Evolutionary conservation across 2,797 vertebrate species (phyloP).

Genomic region (Pipistrellus nathusii): DNA sequence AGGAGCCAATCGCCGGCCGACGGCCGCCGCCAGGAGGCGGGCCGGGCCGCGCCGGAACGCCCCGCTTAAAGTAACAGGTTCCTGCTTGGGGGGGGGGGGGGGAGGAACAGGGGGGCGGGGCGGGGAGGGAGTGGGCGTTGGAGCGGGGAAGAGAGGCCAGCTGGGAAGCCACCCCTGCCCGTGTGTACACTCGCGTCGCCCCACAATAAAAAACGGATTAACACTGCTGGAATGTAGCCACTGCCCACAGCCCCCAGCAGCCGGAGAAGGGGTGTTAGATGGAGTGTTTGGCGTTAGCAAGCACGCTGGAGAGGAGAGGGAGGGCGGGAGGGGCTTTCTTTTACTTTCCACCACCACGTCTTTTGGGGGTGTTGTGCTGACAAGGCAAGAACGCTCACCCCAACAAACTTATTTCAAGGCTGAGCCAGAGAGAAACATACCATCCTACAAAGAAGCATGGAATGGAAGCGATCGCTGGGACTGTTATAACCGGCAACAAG

Average conservation of each 20-base stretch:
- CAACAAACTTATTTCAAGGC: slow-evolving; percentile 77
- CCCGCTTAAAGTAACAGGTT: slow-evolving; percentile 82
- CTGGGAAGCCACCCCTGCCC: slow-evolving; percentile 58
- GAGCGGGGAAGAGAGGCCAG: slow-evolving; percentile 31
- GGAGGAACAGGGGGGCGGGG: not conserved
- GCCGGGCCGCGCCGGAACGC: slow-evolving; percentile 57
- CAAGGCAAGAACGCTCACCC: slow-evolving; percentile 67
- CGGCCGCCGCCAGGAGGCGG: slow-evolving; percentile 65
- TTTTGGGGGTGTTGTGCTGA: slow-evolving; percentile 69
- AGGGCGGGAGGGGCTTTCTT: slow-evolving; percentile 16
- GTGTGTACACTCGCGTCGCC: slow-evolving; percentile 66
- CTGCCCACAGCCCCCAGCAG: slow-evolving; percentile 64
- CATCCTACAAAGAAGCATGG: slow-evolving; percentile 19
- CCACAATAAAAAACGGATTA: slow-evolving; percentile 85
- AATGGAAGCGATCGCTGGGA: slow-evolving; percentile 27
- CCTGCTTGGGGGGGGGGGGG: slow-evolving; percentile 20
- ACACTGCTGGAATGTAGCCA: slow-evolving; percentile 84
- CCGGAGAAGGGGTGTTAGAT: slow-evolving; percentile 55
- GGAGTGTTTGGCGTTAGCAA: slow-evolving; percentile 61
- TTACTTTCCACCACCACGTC: slow-evolving; percentile 64
- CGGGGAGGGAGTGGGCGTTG: not conserved
- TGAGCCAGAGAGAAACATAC: slow-evolving; percentile 37
- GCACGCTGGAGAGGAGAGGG: not conserved
- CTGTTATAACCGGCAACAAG: not conserved
- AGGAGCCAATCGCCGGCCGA: slow-evolving; percentile 81